Base-by-base conservation (phyloP, 1,140 invertebrate species). In the Heterodera schachtii region DNA sequence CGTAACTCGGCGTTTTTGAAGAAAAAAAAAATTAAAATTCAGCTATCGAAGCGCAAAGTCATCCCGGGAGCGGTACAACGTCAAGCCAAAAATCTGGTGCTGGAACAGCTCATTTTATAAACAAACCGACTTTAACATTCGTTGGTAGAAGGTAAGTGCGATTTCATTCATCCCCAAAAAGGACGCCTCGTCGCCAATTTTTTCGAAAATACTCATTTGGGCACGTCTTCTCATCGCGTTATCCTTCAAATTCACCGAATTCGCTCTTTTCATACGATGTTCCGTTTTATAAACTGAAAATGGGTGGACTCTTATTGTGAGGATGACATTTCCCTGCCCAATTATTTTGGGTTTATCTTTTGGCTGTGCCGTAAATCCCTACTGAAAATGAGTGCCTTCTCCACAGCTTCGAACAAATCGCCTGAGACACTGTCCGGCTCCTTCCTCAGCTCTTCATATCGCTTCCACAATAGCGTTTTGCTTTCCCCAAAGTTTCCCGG, bases 181-280 rank as follows among this genome's bases (percentile, higher is more conserved):
- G n/a, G 76, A 78, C 13, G 76, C 76, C 2, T 78, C 76, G 66
- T 78, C 76, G n/a, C 76, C 76, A 78, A 78, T 78, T 43, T 78
- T 78, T 67, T 78, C 76, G n/a, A 78, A 78, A 31, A 78, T 52
- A 3, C 2, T 3, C 76, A 78, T 78, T 78, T 78, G 76, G 21
- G 64, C 76, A 46, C 13, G 21, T 46, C 76, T 43, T 9, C 76
- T 31, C 43, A 41, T 78, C 66, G 76, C 66, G 44, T 78, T 78
- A 44, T 78, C 60, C 66, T 78, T 78, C 11, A 70, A 41, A 41
- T 78, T 70, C 64, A 78, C 44, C 66, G n/a, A 64, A 21, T 70
- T 64, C 0, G 76, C 76, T 21, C 70, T 78, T 31, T 78, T 67
- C 16, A 69, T n/a, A 16, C 76, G 66, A 52, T 78, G 52, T 21